Conservation (phyloP, 2,888 invertebrate genomes). For the Xestia c-nigrum region DNA sequence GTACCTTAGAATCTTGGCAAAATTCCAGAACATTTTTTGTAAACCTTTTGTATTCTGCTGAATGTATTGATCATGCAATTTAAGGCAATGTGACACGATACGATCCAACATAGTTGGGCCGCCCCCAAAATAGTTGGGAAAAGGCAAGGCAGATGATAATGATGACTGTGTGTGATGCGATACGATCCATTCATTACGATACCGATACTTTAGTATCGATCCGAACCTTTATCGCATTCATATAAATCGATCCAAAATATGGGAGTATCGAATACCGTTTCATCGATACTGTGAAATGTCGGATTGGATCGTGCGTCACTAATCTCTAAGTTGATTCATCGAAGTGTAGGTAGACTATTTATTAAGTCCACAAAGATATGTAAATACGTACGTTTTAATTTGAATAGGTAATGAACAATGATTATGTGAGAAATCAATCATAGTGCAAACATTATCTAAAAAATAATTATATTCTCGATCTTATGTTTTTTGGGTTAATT, state of each 20-base stretch:
- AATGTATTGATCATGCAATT: not conserved
- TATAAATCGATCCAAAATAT: not conserved
- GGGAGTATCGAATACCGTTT: not conserved
- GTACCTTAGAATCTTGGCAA: not conserved
- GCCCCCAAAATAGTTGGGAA: too few species aligned
- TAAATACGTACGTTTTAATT: constrained; percentile 63
- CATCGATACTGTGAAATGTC: not conserved
- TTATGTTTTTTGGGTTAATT: not conserved
- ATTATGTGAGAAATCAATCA: constrained; percentile 62
- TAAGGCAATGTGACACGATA: not conserved
- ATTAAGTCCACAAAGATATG: constrained; percentile 66
- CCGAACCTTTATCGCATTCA: not conserved
- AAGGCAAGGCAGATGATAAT: too few species aligned
- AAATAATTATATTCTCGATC: constrained; percentile 40
- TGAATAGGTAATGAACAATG: constrained; percentile 62
- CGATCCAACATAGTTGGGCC: too few species aligned
- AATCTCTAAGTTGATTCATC: constrained; percentile 65
- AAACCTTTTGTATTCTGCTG: not conserved
- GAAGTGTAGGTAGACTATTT: constrained; percentile 66
- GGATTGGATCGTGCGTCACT: not conserved
- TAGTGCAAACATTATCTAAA: constrained; percentile 39
- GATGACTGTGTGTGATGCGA: too few species aligned
- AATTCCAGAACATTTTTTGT: not conserved
- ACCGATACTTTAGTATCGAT: not conserved
- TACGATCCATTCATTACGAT: not conserved